A percentile compares a stretch with the other conserved stretches of the same genome.
phyloP scores from a whole-genome alignment of 2,888 invertebrate species.

The Leistus spinibarbis region DNA sequence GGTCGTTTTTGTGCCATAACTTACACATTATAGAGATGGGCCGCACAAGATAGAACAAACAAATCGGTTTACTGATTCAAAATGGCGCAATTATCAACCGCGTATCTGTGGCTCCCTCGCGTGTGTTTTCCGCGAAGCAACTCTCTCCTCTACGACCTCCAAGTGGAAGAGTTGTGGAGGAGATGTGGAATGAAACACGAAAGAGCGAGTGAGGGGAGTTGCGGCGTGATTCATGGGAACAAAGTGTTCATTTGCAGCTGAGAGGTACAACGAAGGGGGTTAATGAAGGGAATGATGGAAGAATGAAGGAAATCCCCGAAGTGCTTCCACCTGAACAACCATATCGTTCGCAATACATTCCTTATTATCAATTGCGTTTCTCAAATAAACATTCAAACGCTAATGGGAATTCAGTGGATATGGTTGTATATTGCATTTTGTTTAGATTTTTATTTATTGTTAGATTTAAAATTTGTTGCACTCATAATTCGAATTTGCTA shows the following conservation, averaged over 20 bases:
- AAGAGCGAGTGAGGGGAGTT: neutral
- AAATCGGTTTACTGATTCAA: conserved; percentile 39
- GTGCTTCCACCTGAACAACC: neutral
- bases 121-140: neutral
- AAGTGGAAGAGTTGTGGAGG: neutral
- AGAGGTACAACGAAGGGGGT: conserved; percentile 8
- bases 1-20: conserved; percentile 34
- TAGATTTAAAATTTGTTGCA: no score
- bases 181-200: neutral
- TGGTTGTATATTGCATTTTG: no score
- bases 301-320: conserved; percentile 10
- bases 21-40: conserved; percentile 39
- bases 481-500: no score
- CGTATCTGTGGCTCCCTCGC: conserved; percentile 4
- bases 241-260: conserved; percentile 17
- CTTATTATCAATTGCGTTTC: neutral
- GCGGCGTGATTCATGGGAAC: conserved; percentile 16
- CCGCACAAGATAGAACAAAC: conserved; percentile 35
- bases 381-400: neutral
- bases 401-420: no score
- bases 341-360: neutral
- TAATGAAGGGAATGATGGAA: conserved; percentile 26
- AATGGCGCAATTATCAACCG: conserved; percentile 38
- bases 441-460: no score
- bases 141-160: neutral